Conservation (phyloP, 2,113 vertebrate species). For the Lagopus leucura region DNA sequence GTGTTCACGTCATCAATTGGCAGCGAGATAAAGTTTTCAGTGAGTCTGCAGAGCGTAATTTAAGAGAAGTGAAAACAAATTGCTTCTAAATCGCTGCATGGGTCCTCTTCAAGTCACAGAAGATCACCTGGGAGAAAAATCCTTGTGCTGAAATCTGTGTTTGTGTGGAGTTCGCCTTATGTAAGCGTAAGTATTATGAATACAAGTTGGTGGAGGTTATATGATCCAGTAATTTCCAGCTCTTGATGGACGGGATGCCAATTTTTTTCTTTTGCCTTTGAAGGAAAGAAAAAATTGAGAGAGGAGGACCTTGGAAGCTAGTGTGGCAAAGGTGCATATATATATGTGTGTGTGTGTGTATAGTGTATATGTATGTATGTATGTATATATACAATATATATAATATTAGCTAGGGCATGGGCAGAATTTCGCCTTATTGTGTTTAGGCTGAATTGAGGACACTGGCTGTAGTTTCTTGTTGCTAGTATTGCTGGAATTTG, state of each 20-base stretch:
- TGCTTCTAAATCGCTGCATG: neutral
- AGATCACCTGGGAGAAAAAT: neutral
- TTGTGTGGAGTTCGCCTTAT: neutral
- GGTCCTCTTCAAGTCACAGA: neutral
- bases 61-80: neutral
- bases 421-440: neutral
- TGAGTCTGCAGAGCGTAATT: neutral
- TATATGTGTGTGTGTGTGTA: too few relatives aligned
- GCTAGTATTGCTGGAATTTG: neutral
- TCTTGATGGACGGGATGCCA: neutral
- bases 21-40: neutral
- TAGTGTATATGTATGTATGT: too few relatives aligned
- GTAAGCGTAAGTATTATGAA: neutral
- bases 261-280: neutral
- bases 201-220: neutral
- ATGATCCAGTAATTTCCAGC: neutral
- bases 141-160: neutral
- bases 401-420: neutral
- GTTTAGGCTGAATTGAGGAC: neutral
- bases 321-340: neutral
- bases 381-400: too few relatives aligned
- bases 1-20: neutral
- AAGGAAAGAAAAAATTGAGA: neutral
- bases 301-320: neutral
- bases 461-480: neutral